Evolutionary conservation across 2,113 vertebrate species (phyloP).

Genomic region (Silurus meridionalis): DNA sequence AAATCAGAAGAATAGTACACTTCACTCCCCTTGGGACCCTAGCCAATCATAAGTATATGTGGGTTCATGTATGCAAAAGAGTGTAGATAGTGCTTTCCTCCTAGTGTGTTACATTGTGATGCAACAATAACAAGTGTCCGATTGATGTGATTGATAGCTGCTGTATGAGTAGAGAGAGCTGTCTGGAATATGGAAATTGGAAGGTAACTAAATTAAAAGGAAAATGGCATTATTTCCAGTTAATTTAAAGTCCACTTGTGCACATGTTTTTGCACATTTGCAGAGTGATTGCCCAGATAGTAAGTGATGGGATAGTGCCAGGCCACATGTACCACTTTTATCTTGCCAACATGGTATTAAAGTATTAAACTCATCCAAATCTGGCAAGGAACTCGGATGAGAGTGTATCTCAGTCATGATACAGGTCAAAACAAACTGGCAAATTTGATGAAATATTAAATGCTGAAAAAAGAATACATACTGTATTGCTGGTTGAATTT

Average conservation of each 20-base stretch:
- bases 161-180: not conserved
- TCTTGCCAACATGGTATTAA: constrained; percentile 1
- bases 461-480: not conserved
- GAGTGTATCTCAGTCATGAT: not conserved
- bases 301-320: not conserved
- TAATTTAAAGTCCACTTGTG: not conserved
- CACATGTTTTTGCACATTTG: not conserved
- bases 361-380: not conserved
- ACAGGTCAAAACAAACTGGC: not conserved
- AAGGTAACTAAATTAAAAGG: not conserved
- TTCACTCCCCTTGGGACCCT: too few species aligned
- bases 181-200: not conserved
- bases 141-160: not conserved
- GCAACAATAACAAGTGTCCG: not conserved
- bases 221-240: not conserved
- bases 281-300: not conserved
- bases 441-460: not conserved
- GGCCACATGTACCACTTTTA: not conserved
- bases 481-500: not conserved
- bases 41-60: too few species aligned
- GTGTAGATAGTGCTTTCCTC: not conserved
- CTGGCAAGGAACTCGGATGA: not conserved
- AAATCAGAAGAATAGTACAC: too few species aligned
- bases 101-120: not conserved
- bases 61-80: too few species aligned